A percentile compares a stretch with the other conserved stretches of the same genome.
Evolutionary conservation across 2,888 invertebrate species (phyloP).

Genomic region (Ctena decussata): DNA sequence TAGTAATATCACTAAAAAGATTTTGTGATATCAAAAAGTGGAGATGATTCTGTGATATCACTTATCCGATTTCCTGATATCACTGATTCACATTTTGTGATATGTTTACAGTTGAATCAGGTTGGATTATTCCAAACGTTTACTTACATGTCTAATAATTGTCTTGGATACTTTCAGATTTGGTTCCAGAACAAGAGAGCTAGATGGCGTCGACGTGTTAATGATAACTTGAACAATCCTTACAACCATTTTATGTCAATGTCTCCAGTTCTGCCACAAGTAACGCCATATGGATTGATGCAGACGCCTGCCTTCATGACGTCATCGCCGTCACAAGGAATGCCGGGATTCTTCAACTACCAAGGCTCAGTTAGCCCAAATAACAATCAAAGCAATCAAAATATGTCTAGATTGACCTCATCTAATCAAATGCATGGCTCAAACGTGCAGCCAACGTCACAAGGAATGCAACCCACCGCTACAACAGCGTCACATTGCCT

Average conservation of each 20-base stretch:
- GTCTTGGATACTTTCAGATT: no score
- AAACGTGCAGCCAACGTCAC: conserved; percentile 1
- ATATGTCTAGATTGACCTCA: conserved; percentile 28
- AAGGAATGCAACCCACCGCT: conserved; percentile 25
- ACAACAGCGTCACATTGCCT: conserved; percentile 33
- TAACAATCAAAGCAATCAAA: conserved; percentile 29
- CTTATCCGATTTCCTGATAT: no score
- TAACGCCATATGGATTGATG: conserved; percentile 69
- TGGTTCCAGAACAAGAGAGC: conserved; percentile 80
- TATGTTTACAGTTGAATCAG: no score
- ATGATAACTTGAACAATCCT: conserved; percentile 64
- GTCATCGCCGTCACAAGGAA: conserved; percentile 57
- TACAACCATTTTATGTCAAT: conserved; percentile 56
- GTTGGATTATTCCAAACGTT: no score
- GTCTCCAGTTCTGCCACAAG: conserved; percentile 66
- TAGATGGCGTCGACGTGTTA: conserved; percentile 73
- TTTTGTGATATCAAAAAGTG: no score
- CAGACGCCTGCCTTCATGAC: conserved; percentile 57
- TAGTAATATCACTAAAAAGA: no score
- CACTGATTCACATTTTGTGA: no score
- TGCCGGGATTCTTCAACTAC: conserved; percentile 60
- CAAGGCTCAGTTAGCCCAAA: conserved; percentile 49
- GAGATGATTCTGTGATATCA: no score
- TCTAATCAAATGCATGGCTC: conserved; percentile 24
- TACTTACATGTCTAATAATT: no score